Percentiles rank a stretch among this genome's conserved stretches.
These are phyloP conservation scores for Puffinus mauretanicus DNA, from an alignment of 2,113 vertebrate species.

Conservation along the genomic window DNA sequence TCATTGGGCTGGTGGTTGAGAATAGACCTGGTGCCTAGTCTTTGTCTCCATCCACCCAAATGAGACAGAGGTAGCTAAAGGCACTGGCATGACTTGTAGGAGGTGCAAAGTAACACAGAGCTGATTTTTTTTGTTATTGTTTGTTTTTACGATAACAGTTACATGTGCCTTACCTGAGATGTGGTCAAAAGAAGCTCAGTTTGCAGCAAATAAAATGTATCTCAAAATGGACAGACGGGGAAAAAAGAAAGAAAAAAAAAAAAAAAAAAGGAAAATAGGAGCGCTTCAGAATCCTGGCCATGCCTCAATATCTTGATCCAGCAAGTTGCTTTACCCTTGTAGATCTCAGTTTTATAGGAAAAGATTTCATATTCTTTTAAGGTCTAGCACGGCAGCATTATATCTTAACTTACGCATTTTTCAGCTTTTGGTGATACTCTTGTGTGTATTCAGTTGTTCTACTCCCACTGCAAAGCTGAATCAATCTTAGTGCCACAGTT, in stretches of 20 bases:
- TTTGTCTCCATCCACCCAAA: neutral
- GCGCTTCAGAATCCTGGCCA: neutral
- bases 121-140: too few species aligned
- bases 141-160: neutral
- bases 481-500: conserved; percentile 8
- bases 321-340: neutral
- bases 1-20: neutral
- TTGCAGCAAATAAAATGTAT: neutral
- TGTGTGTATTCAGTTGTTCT: neutral
- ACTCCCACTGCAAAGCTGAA: neutral
- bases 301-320: neutral
- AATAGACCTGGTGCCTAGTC: neutral
- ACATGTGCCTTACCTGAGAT: neutral
- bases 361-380: neutral
- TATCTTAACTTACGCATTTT: neutral
- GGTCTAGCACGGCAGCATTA: neutral
- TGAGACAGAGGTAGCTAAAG: neutral
- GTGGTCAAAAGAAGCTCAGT: neutral
- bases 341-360: neutral
- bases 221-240: neutral
- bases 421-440: neutral
- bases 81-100: neutral
- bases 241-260: too few species aligned
- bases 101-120: neutral
- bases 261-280: neutral